Conservation (phyloP, 2,888 invertebrate species). For the Boloria euphrosyne region DNA sequence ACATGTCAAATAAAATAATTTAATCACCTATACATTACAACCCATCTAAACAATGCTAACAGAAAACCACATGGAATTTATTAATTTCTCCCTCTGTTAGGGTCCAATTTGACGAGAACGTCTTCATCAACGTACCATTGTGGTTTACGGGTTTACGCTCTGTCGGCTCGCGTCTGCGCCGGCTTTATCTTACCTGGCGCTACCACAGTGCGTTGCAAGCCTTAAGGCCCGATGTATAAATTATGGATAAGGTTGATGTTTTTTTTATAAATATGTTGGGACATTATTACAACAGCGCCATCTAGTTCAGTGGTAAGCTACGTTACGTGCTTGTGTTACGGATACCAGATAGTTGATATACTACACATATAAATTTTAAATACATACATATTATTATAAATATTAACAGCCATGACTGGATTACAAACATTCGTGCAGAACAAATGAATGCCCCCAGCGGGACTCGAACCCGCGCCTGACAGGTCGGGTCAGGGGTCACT, state of each 20-base stretch:
- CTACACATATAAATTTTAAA: too few relatives aligned
- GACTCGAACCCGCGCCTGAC: too few relatives aligned
- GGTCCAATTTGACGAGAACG: conserved; percentile 59
- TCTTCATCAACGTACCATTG: conserved; percentile 66
- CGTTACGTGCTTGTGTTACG: too few relatives aligned
- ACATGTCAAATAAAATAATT: conserved; percentile 2
- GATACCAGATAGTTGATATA: too few relatives aligned
- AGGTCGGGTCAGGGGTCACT: too few relatives aligned
- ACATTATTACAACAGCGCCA: too few relatives aligned
- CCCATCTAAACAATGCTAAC: conserved; percentile 12
- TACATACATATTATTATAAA: too few relatives aligned
- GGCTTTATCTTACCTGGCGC: conserved; percentile 57
- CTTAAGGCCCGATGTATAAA: conserved; percentile 45
- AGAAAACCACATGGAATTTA: conserved; percentile 36
- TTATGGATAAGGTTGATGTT: conserved; percentile 20
- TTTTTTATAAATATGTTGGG: too few relatives aligned
- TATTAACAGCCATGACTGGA: too few relatives aligned
- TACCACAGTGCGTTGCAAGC: conserved; percentile 41
- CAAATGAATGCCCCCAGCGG: too few relatives aligned
- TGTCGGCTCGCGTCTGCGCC: conserved; percentile 51
- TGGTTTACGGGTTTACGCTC: conserved; percentile 62
- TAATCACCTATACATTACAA: conserved; percentile 1
- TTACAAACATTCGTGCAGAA: too few relatives aligned
- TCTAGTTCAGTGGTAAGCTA: too few relatives aligned
- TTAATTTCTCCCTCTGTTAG: conserved; percentile 44